phyloP scores from a whole-genome alignment of 2,113 vertebrate species.

The Pagrus major region DNA sequence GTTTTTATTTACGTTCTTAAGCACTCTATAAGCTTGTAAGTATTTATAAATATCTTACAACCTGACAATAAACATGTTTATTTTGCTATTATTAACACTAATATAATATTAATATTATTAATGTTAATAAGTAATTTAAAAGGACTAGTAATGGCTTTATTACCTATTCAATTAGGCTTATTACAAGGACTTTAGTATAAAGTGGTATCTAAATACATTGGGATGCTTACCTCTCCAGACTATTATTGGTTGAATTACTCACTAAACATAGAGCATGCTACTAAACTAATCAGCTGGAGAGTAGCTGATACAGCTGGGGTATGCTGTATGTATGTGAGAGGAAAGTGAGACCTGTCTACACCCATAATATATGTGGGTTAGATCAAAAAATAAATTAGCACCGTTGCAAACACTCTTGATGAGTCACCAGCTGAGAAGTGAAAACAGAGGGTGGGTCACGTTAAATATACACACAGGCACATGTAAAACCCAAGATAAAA shows the following conservation, averaged over 20 bases:
- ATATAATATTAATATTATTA: no score
- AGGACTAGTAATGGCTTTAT: no score
- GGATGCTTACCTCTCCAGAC: neutral
- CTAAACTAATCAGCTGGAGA: slow-evolving; percentile 45
- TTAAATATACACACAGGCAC: slow-evolving; percentile 74
- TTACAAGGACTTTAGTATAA: no score
- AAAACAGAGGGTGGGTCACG: slow-evolving; percentile 39
- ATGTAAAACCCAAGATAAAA: slow-evolving; percentile 56
- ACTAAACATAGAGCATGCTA: slow-evolving; percentile 51
- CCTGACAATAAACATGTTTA: no score
- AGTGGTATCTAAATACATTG: no score
- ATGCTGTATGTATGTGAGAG: slow-evolving; percentile 34
- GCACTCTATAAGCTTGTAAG: no score
- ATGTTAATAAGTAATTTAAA: no score
- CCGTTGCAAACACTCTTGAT: slow-evolving; percentile 57
- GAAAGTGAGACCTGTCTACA: slow-evolving; percentile 69
- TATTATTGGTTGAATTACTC: slow-evolving; percentile 16
- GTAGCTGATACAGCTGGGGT: slow-evolving; percentile 24
- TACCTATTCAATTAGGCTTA: no score
- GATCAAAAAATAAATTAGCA: slow-evolving; percentile 80
- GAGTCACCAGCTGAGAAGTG: slow-evolving; percentile 62
- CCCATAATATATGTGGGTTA: slow-evolving; percentile 58
- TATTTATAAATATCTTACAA: no score
- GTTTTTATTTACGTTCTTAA: no score
- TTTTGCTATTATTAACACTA: no score